Evolutionary conservation across 2,888 invertebrate genomes (phyloP).

Genomic region (Amitus sp.): DNA sequence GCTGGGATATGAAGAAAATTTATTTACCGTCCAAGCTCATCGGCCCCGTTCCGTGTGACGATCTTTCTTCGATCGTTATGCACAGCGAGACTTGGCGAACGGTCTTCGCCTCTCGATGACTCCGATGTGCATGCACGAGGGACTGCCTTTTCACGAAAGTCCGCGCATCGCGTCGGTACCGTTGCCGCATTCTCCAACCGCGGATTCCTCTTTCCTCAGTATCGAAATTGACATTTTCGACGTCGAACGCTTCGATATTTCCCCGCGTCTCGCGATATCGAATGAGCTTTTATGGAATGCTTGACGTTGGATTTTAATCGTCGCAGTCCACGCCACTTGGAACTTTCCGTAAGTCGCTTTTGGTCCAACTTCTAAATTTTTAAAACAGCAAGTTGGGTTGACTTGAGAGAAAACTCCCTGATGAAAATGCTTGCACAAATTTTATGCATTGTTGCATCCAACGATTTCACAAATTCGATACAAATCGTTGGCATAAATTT

Average conservation of each 20-base stretch:
- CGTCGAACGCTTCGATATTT: slow-evolving; percentile 2
- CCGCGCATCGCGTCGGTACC: slow-evolving; percentile 45
- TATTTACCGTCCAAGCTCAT: slow-evolving; percentile 24
- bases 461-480: no score
- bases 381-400: no score
- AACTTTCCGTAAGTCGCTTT: slow-evolving; percentile 30
- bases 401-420: no score
- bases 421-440: no score
- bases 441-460: no score
- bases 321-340: slow-evolving; percentile 36
- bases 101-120: slow-evolving; percentile 46
- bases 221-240: slow-evolving; percentile 44
- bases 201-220: slow-evolving; percentile 52
- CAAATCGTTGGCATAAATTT: no score
- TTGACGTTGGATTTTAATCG: slow-evolving; percentile 37
- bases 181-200: slow-evolving; percentile 43
- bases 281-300: slow-evolving; percentile 41
- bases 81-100: slow-evolving; percentile 41
- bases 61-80: slow-evolving; percentile 45
- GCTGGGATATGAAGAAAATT: no score
- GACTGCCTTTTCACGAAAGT: slow-evolving; percentile 38
- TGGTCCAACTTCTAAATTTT: no score
- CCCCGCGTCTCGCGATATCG: slow-evolving; percentile 11
- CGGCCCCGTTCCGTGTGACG: slow-evolving; percentile 6
- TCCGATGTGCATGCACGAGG: slow-evolving; percentile 38